Evolutionary conservation across 2,888 invertebrate genomes (phyloP), one percentile per base, ranked within the genome.

Genomic region (Coremacera marginata): DNA sequence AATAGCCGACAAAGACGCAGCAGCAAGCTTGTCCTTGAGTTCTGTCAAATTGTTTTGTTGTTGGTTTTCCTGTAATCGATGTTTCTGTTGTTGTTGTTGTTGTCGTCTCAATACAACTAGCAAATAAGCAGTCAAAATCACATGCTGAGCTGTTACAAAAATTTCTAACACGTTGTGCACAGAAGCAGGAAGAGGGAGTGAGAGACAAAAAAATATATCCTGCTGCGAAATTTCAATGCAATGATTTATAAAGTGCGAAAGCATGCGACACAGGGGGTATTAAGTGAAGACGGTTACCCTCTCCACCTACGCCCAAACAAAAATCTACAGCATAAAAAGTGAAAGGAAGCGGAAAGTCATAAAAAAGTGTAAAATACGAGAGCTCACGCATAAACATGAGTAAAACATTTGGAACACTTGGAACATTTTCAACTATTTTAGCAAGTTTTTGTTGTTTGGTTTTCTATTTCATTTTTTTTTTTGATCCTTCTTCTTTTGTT

Each of bases 101-200:
- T 25, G 57, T 3, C 25, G 57, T 60, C 11, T 22, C 34, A 65
- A 19, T 37, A 37, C 34, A 70, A 55, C 70, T 55, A 70, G 27
- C 31, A 70, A 70, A 55, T 55, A 52, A 70, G 52, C 70, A 31
- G 19, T 34, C 44, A 31, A 70, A 70, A 70, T 55, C 34, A 70
- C 55, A 70, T 55, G 70, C 70, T 52, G 70, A 52, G 70, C 14
- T 55, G n/a, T 34, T 34, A 34, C 27, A 55, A 70, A 34, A 27
- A 60, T 60, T 60, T 65, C 22, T n/a, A 19, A 55, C 16, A 22
- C n/a, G 19, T 16, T 8, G 8, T 5, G 44, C 14, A 2, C 44
- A 11, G 14, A 7, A 14, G 44, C 44, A 44, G 7, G 44, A 1
- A 44, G 7, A 11, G 44, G 11, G 11, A 14, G 14, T 14, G 2